Base-by-base conservation (phyloP, 2,113 vertebrate species). In the Pseudorasbora parva region DNA sequence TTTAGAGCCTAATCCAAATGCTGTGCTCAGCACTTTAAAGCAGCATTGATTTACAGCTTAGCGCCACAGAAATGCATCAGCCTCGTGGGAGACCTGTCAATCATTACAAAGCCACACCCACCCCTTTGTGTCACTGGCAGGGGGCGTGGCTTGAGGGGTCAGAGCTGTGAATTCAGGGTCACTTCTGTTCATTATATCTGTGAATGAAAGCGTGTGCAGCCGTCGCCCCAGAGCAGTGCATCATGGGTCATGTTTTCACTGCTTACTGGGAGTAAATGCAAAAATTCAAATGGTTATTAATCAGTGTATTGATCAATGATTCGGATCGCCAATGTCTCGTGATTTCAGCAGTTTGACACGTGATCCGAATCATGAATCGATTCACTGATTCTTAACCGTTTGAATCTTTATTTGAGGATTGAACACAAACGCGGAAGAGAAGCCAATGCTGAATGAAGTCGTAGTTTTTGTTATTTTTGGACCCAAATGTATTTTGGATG, bases 21-120 rank as follows among this genome's bases (percentile, higher is more conserved):
- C 68, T 74, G 60, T 87, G 75, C 85, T 87, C 84, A 82, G 78
- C 84, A 41, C 84, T 85, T 85, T 76, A 87, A 56, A 87, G 77
- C 82, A 57, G 66, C 84, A 84, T 82, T 87, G 86, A 87, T 87
- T 51, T 84, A 75, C 81, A 60, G 73, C 74, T 82, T 66, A 87
- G 37, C 45, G 7, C 75, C 78, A 72, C 83, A 87, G 78, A 87
- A 82, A 66, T 77, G 77, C 74, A 47, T n/a, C 47, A 47, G 76
- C n/a, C 86, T 60, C 59, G 14, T 30, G 71, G 84, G 84, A 81
- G 76, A 56, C 76, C 76, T 83, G 84, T 78, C 84, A 85, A 33
- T 87, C 86, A 85, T 23, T 23, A 10, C 37, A 56, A 51, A 54
- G 80, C 51, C 84, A 83, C 82, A 17, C 84, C 64, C 60, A 43